Base-by-base conservation (phyloP, 2,113 vertebrate genomes). In the Copsychus sechellarum region DNA sequence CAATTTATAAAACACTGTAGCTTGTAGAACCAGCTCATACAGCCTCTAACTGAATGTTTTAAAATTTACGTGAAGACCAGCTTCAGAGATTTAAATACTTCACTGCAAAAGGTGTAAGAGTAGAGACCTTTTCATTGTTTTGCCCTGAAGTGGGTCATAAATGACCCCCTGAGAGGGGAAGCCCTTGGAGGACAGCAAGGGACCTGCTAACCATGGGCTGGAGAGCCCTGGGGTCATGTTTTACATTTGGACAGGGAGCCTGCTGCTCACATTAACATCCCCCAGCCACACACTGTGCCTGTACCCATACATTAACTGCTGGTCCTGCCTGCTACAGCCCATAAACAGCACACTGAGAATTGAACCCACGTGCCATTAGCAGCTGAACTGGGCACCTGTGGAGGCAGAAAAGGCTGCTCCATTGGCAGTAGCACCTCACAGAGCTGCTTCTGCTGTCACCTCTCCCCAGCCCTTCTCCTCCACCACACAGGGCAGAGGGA, bases 1-100 rank as follows among this genome's bases (percentile, higher is more conserved):
- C 5, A 21, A 84, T 81, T 93, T 91, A 70, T 60, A 69, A 93
- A 73, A 69, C 34, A 74, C 4, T 22, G 22, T 2, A 6, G 56
- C 77, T 67, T 81, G 34, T 19, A 60, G 64, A 48, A 94, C 70
- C 67, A 93, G 70, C 34, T 96, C 56, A 9, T 70, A 57, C 8
- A 21, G 60, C 69, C 76, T 82, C 40, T 53, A 70, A 36, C 20
- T 26, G 29, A 89, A 79, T 25, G 11, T 31, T 73, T 53, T 80
- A 57, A 67, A 86, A 86, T 79, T 90, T 69, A 90, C 13, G 7
- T 72, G 45, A 83, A 58, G 38, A 94, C 74, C 50, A 88, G 48
- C 53, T 95, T 97, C 85, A 96, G 91, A 91, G 22, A 60, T 66
- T 88, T 93, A 93, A 96, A 92, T 61, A 89, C 51, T 90, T 94